A percentile compares a stretch with the other conserved stretches of the same genome.
Conservation (phyloP, 2,797 vertebrate genomes). For the Melanotaenia boesemani region DNA sequence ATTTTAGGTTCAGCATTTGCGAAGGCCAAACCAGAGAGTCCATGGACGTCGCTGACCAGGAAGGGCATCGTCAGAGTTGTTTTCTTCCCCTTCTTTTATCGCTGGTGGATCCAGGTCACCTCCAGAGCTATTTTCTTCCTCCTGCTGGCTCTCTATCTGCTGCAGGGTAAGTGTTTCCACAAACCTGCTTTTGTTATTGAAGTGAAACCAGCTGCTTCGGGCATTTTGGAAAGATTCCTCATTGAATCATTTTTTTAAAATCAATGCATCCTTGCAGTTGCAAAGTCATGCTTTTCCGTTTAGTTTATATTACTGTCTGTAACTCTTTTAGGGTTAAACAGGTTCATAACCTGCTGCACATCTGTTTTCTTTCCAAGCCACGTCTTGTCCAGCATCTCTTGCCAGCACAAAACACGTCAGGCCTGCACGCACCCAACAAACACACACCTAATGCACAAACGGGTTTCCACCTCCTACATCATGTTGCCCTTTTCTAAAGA, state of each 20-base stretch:
- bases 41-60: constrained; percentile 98
- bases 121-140: constrained; percentile 94
- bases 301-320: neutral
- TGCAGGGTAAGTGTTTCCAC: constrained; percentile 87
- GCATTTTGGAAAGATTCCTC: neutral
- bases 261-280: neutral
- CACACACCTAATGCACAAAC: constrained; percentile 20
- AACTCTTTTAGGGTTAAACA: neutral
- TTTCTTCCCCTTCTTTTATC: constrained; percentile 97
- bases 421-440: constrained; percentile 1
- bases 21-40: constrained; percentile 98
- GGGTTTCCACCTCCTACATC: constrained; percentile 39
- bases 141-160: constrained; percentile 93
- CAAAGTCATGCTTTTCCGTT: too few species aligned
- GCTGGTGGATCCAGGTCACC: constrained; percentile 99
- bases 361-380: constrained; percentile 3
- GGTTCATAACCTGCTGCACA: constrained; percentile 4
- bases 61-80: constrained; percentile 98
- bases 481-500: neutral
- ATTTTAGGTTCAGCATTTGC: constrained; percentile 96
- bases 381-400: neutral
- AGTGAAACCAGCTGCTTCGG: too few species aligned
- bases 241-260: neutral
- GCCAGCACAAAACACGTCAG: neutral
- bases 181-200: neutral